These are phyloP conservation scores for Hemibagrus guttatus DNA, from an alignment of 2,797 vertebrate genomes.

Conservation along the genomic window DNA sequence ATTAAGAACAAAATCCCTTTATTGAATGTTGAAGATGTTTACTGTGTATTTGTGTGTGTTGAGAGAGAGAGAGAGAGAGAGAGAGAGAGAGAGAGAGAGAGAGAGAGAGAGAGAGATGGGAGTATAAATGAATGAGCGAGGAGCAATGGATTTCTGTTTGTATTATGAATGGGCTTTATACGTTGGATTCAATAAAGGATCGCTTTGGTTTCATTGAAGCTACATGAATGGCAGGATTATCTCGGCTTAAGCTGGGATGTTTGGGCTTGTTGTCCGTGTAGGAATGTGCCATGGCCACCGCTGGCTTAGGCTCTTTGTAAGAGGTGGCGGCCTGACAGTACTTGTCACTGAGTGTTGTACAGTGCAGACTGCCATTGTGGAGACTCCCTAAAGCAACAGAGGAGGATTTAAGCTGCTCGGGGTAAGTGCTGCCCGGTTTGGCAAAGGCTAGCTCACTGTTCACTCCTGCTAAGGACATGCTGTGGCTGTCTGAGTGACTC, in stretches of 20 bases:
- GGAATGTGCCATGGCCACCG: constrained; percentile 72
- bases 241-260: constrained; percentile 74
- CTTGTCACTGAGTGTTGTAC: constrained; percentile 78
- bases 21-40: background rate
- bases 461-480: constrained; percentile 66
- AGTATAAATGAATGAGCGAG: background rate
- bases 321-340: constrained; percentile 77
- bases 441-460: constrained; percentile 75
- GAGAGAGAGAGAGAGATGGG: background rate
- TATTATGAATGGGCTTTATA: constrained; percentile 69
- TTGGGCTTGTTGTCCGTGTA: constrained; percentile 79
- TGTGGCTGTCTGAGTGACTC: constrained; percentile 76
- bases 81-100: too few species aligned
- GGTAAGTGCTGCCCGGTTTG: constrained; percentile 74
- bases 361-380: constrained; percentile 80
- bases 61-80: background rate
- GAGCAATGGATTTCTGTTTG: constrained; percentile 18
- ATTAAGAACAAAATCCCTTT: constrained; percentile 9
- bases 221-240: constrained; percentile 80
- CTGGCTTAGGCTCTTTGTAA: constrained; percentile 80
- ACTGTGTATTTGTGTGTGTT: background rate
- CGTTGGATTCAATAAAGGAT: constrained; percentile 96
- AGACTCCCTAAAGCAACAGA: constrained; percentile 67
- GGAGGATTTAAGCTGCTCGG: constrained; percentile 76
- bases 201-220: constrained; percentile 94